Evolutionary conservation across 2,797 vertebrate genomes (phyloP).

Genomic region (Bovichtus variegatus): DNA sequence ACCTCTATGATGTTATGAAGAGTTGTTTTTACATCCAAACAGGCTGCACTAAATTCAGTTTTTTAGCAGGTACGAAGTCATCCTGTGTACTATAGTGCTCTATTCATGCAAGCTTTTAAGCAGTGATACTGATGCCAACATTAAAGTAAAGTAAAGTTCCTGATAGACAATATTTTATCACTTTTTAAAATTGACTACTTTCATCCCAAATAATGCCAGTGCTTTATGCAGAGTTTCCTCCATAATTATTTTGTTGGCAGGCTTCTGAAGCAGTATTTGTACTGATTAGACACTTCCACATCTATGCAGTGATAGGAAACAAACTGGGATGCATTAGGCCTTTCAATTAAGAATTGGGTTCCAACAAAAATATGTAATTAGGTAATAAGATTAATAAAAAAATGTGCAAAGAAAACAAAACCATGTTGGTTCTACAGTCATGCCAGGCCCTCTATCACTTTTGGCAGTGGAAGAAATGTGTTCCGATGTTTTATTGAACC

Average conservation of each 20-base stretch:
- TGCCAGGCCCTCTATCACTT: background rate
- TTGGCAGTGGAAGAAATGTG: constrained; percentile 7
- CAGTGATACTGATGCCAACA: background rate
- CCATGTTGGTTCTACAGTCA: background rate
- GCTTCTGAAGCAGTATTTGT: constrained; percentile 9
- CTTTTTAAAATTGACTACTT: background rate
- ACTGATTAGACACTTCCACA: constrained; percentile 17
- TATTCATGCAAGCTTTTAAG: background rate
- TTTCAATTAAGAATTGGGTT: constrained; percentile 6
- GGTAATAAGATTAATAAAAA: constrained; percentile 1
- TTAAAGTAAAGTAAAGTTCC: background rate
- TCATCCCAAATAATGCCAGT: constrained; percentile 1
- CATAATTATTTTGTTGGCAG: background rate
- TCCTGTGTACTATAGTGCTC: background rate
- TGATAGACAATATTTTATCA: background rate
- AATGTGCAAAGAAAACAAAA: constrained; percentile 24
- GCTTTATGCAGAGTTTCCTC: background rate
- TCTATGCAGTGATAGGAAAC: background rate
- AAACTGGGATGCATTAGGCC: constrained; percentile 2
- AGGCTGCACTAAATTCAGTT: background rate
- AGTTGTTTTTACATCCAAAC: background rate
- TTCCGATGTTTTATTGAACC: background rate
- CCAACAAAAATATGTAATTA: constrained; percentile 10
- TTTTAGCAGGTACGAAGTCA: background rate
- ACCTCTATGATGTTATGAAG: background rate